Base-by-base conservation (phyloP, 2,888 invertebrate species). In the Ypsolopha scabrella region DNA sequence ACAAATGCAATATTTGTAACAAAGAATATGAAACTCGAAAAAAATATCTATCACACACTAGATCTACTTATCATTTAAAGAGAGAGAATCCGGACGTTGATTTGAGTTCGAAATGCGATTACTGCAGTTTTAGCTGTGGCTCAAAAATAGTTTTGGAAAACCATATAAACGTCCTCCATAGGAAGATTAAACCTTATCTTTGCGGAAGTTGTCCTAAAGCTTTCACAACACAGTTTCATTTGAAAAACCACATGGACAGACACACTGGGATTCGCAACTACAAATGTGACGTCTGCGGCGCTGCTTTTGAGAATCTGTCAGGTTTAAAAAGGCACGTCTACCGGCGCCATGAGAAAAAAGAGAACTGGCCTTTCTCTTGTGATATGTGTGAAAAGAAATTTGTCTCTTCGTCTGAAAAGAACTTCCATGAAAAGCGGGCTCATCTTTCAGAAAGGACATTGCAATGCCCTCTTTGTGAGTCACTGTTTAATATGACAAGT, bases 301-400 rank as follows among this genome's bases (percentile, higher is more conserved):
- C n/a, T 39, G 1, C 39, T 24, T 41, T 48, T n/a, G 34, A 33
- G 1, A 6, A 39, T 1, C 6, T 11, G 2, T 11, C 39, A 11
- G 49, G 49, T 6, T 14, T 49, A 10, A 49, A 49, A 33, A 49
- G 39, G 34, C 49, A 49, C 10, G 6, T 10, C n/a, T 8, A 39
- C 4, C 39, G 49, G 7, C 24, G 33, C 33, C 49, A 49, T 49
- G 39, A 2, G 49, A 49, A 9, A 9, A 7, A 10, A 6, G 11
- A 11, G 6, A 39, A 39, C 4, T 36, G 47, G 11, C 49, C 49
- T 24, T 14, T 35, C 2, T n/a, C 70, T 14, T 76, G 75, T 39
- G 59, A 57, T 13, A 55, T 70, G n/a, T 76, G 75, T 47, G 68
- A 68, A 6, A 67, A 64, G 53, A 69, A 63, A 51, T 75, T 68